Conservation (phyloP, 2,888 invertebrate species). For the Exocentrus adspersus region DNA sequence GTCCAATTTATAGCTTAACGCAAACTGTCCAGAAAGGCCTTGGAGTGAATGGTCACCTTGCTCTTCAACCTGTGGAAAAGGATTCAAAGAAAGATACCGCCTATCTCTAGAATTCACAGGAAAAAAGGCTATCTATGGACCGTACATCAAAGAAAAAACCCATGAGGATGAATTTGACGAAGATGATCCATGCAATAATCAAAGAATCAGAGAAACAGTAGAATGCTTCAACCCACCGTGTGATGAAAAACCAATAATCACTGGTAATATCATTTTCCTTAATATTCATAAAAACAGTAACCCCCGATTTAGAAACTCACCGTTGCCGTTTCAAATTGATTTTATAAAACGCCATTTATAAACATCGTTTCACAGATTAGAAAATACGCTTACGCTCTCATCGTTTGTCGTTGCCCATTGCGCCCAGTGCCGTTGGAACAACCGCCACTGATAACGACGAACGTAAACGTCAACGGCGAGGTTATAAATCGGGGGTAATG, state of each 20-base stretch:
- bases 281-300: too few species aligned
- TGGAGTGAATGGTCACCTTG: conserved; percentile 90
- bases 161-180: conserved; percentile 57
- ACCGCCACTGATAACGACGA: too few species aligned
- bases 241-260: conserved; percentile 37
- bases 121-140: conserved; percentile 47
- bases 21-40: conserved; percentile 70
- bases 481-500: too few species aligned
- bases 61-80: conserved; percentile 81
- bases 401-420: too few species aligned
- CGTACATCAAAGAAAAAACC: conserved; percentile 41
- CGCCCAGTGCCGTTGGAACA: too few species aligned
- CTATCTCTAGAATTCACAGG: conserved; percentile 51
- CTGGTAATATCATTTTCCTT: conserved; percentile 4
- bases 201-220: conserved; percentile 66
- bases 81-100: conserved; percentile 72
- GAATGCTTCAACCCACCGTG: conserved; percentile 59
- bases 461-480: too few species aligned
- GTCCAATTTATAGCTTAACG: conserved; percentile 17
- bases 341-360: too few species aligned
- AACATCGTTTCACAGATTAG: too few species aligned
- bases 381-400: too few species aligned
- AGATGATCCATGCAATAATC: conserved; percentile 62
- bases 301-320: too few species aligned
- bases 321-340: too few species aligned